These are phyloP conservation scores for Drosophila lacicola DNA, from an alignment of 2,888 invertebrate genomes.

Conservation along the genomic window DNA sequence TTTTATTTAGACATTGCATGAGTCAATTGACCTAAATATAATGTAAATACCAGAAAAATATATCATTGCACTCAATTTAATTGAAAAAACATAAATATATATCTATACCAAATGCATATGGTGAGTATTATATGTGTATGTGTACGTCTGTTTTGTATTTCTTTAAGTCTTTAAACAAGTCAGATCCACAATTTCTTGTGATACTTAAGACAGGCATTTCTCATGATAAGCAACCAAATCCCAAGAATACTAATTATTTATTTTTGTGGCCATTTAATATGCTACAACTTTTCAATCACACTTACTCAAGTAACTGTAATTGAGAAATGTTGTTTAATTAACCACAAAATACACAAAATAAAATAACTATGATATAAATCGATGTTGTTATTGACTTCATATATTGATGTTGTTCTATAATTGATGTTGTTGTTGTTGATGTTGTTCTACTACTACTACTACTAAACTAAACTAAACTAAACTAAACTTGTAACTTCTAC, in stretches of 20 bases:
- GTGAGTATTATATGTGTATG: slow-evolving; percentile 47
- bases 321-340: slow-evolving; percentile 10
- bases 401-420: slow-evolving; percentile 79
- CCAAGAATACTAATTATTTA: slow-evolving; percentile 9
- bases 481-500: slow-evolving; percentile 40
- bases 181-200: slow-evolving; percentile 9
- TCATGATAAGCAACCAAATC: slow-evolving; percentile 4
- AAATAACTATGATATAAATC: slow-evolving; percentile 63
- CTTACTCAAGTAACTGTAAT: slow-evolving; percentile 19
- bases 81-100: neutral
- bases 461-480: slow-evolving; percentile 46
- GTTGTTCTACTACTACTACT: slow-evolving; percentile 66
- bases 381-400: slow-evolving; percentile 81
- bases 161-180: slow-evolving; percentile 26
- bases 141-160: slow-evolving; percentile 43
- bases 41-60: slow-evolving; percentile 15
- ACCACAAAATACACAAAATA: slow-evolving; percentile 27
- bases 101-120: slow-evolving; percentile 3
- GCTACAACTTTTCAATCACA: slow-evolving; percentile 6
- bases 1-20: slow-evolving; percentile 19
- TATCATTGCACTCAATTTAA: neutral
- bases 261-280: slow-evolving; percentile 8
- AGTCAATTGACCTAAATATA: neutral
- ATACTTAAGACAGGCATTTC: slow-evolving; percentile 13
- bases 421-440: slow-evolving; percentile 77